A percentile compares a stretch with the other conserved stretches of the same genome.
phyloP scores from a whole-genome alignment of 2,113 vertebrate species.

The Zapus hudsonius region DNA sequence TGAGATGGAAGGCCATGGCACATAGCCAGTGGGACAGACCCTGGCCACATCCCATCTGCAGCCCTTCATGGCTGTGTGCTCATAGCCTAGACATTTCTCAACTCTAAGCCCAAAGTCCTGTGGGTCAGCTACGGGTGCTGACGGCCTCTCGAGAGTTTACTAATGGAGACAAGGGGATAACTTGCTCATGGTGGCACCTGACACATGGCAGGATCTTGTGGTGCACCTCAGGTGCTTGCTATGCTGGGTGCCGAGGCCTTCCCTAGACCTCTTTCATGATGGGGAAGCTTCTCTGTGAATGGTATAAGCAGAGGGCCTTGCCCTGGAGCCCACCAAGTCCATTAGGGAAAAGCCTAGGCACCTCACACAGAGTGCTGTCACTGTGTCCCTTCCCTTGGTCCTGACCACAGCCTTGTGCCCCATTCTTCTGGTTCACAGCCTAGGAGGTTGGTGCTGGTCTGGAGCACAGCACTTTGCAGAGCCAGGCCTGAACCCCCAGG shows the following conservation, averaged over 20 bases:
- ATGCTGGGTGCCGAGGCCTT: not conserved
- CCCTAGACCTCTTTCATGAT: too few species aligned
- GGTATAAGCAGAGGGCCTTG: not conserved
- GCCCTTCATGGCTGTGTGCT: not conserved
- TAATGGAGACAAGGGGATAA: rapidly evolving
- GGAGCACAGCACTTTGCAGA: rapidly evolving
- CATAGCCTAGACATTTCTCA: not conserved
- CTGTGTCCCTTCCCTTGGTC: rapidly evolving
- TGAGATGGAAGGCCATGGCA: not conserved
- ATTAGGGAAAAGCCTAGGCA: not conserved
- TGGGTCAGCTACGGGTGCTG: rapidly evolving
- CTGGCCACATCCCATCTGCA: not conserved
- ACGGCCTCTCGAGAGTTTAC: not conserved
- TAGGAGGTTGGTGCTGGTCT: not conserved
- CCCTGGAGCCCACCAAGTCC: not conserved
- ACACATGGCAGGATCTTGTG: rapidly evolving
- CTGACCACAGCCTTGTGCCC: not conserved
- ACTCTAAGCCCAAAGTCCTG: not conserved
- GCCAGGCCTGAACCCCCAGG: not conserved
- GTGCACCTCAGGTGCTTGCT: rapidly evolving
- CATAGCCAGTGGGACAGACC: rapidly evolving
- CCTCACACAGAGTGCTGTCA: rapidly evolving
- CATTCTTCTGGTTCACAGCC: too few species aligned
- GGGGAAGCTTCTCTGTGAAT: not conserved
- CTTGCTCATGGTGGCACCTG: rapidly evolving